Percentiles rank a stretch among this genome's conserved stretches.
Conservation (phyloP, 2,888 invertebrate species). For the Syrista parreyssii region DNA sequence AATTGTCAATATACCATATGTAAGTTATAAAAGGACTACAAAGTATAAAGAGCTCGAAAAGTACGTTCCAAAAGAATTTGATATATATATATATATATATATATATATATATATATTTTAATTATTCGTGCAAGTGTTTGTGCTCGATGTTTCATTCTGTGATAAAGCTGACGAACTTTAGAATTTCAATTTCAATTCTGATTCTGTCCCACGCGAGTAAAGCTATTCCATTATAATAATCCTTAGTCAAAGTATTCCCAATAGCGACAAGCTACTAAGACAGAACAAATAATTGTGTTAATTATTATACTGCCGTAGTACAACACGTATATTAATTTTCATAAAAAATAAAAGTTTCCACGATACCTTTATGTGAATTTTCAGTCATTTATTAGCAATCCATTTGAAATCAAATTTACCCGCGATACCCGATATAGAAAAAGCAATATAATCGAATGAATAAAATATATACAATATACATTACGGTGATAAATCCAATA, state of each 20-base stretch:
- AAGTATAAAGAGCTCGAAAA: background rate
- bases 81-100: no score
- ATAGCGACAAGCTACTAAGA: no score
- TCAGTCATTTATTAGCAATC: background rate
- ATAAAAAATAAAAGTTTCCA: no score
- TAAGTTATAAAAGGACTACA: background rate
- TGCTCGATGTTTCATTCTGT: background rate
- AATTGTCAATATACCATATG: background rate
- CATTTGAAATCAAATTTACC: no score
- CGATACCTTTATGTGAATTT: background rate
- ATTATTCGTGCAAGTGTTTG: background rate
- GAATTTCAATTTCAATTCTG: no score
- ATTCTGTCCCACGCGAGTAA: no score
- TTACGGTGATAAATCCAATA: background rate
- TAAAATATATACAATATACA: background rate
- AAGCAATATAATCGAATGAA: background rate
- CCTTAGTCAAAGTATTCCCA: no score
- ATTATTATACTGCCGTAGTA: no score
- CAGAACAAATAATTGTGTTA: no score
- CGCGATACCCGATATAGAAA: background rate
- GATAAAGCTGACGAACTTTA: background rate
- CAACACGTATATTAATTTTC: no score
- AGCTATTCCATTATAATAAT: no score
- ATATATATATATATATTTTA: background rate
- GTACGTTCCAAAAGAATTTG: background rate